phyloP scores from a whole-genome alignment of 2,888 invertebrate species.

The Heliconius erato region DNA sequence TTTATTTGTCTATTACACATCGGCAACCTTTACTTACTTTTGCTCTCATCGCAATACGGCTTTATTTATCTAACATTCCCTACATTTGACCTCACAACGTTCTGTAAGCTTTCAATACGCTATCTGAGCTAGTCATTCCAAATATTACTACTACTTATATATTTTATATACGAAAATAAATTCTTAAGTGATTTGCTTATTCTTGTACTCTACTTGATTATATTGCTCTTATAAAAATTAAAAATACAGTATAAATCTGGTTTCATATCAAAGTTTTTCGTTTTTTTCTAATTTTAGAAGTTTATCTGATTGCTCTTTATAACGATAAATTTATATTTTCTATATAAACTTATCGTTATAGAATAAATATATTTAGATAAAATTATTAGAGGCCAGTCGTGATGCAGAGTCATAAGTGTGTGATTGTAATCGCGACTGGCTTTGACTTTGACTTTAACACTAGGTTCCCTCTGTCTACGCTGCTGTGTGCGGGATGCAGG shows the following conservation, averaged over 20 bases:
- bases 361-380: no score
- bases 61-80: slow-evolving; percentile 74
- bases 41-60: slow-evolving; percentile 70
- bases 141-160: slow-evolving; percentile 8
- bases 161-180: slow-evolving; percentile 6
- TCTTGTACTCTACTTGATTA: not conserved
- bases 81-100: slow-evolving; percentile 64
- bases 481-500: no score
- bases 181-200: slow-evolving; percentile 3
- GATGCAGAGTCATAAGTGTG: no score
- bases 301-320: not conserved
- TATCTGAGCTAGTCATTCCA: slow-evolving; percentile 24
- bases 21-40: not conserved
- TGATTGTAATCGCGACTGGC: no score
- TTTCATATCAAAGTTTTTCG: not conserved
- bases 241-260: not conserved
- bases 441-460: no score
- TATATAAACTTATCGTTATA: no score
- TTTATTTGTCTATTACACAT: not conserved
- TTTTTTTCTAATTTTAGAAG: not conserved
- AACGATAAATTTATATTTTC: no score
- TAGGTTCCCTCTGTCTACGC: no score
- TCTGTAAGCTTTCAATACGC: slow-evolving; percentile 67
- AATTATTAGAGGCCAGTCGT: no score
- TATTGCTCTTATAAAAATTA: slow-evolving; percentile 6